phyloP scores from a whole-genome alignment of 2,888 invertebrate species.

The Imbricaverruca yamaguchii region DNA sequence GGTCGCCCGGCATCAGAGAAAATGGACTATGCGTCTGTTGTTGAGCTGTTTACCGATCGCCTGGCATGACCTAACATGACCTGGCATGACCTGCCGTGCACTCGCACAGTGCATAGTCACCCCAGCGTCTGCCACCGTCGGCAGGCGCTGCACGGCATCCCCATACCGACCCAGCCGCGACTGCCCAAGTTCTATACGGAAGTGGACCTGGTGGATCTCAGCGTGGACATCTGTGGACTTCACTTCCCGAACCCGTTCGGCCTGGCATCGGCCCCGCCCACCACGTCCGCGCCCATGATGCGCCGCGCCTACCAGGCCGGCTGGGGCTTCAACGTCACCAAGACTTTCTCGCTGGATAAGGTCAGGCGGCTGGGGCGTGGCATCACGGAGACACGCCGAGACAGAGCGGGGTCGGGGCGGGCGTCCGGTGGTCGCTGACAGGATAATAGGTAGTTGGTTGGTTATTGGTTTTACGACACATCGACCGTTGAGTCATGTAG shows the following conservation, averaged over 20 bases:
- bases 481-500: no score
- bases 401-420: no score
- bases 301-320: slow-evolving; percentile 89
- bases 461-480: no score
- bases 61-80: no score
- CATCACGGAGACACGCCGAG: no score
- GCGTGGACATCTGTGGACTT: slow-evolving; percentile 52
- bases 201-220: slow-evolving; percentile 88
- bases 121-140: slow-evolving; percentile 32
- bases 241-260: slow-evolving; percentile 96
- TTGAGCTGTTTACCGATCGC: no score
- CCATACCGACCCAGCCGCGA: slow-evolving; percentile 56
- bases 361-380: slow-evolving; percentile 44
- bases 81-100: no score
- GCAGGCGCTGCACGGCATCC: slow-evolving; percentile 49
- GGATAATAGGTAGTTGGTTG: no score
- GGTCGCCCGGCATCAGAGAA: no score
- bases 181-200: slow-evolving; percentile 88
- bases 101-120: no score
- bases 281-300: slow-evolving; percentile 91
- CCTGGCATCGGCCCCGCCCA: slow-evolving; percentile 92
- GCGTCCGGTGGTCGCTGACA: no score
- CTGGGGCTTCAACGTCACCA: slow-evolving; percentile 96
- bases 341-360: slow-evolving; percentile 92
- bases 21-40: no score